phyloP scores from a whole-genome alignment of 2,113 vertebrate genomes.

The Oxygymnocypris stewartii region DNA sequence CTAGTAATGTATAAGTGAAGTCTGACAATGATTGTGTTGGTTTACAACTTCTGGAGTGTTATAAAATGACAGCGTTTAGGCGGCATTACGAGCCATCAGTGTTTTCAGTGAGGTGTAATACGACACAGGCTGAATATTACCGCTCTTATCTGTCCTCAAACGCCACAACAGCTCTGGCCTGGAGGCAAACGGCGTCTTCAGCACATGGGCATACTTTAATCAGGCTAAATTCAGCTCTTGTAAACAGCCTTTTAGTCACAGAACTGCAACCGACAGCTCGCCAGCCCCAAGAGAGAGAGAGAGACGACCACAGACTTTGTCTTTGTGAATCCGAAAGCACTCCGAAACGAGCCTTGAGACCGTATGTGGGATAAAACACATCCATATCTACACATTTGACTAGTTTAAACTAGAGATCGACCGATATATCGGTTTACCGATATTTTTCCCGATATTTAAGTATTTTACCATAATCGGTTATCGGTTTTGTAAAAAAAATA shows the following conservation, averaged over 20 bases:
- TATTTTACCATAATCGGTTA: too few relatives aligned
- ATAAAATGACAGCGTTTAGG: slow-evolving; percentile 4
- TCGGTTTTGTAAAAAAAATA: too few relatives aligned
- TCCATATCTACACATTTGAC: not conserved
- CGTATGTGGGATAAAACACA: not conserved
- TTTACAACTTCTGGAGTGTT: not conserved
- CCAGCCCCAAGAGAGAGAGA: slow-evolving; percentile 11
- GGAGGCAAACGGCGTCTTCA: slow-evolving; percentile 15
- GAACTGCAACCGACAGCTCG: slow-evolving; percentile 30
- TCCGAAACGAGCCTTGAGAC: not conserved
- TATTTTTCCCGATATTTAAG: too few relatives aligned
- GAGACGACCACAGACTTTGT: slow-evolving; percentile 3
- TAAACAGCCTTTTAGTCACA: slow-evolving; percentile 30
- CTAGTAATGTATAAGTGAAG: slow-evolving; percentile 1
- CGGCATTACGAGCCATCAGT: not conserved
- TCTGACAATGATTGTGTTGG: not conserved
- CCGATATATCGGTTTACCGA: too few relatives aligned
- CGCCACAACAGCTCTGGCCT: slow-evolving; percentile 32
- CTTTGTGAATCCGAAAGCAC: not conserved
- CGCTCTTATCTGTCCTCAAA: slow-evolving; percentile 24
- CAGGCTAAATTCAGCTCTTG: slow-evolving; percentile 29
- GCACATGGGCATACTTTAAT: slow-evolving; percentile 30
- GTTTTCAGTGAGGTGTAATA: slow-evolving; percentile 16
- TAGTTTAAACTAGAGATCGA: not conserved
- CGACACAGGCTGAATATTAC: not conserved